Base-by-base conservation (phyloP, 1,140 invertebrate genomes). In the Sweltsa coloradensis region DNA sequence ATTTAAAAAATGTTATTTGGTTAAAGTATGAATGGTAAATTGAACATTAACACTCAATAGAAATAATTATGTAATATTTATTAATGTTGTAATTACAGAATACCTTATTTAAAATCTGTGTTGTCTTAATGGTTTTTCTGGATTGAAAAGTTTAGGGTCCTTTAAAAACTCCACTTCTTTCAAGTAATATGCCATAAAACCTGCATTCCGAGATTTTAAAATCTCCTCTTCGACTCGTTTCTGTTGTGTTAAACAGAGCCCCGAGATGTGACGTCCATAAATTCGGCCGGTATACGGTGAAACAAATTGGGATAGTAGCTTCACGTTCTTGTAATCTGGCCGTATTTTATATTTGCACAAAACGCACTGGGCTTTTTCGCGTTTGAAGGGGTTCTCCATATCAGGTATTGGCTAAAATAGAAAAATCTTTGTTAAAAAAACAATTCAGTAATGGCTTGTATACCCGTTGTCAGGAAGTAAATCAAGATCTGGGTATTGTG, bases 271-370 rank as follows among this genome's bases (percentile, higher is more conserved):
- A 52, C 81, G 73, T 0, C 86, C 86, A 66, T 97, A 97, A 46
- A 95, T 76, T 53, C 77, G 73, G 7, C 94, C 93, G 9, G 93
- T 97, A 56, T 85, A 90, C 1, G 86, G 80, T 34, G 92, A 97
- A 59, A 96, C 83, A 67, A 98, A 98, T 61, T 98, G 95, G 13
- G 90, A 94, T 2, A 98, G 62, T 5, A 98, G 63, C 45, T 84
- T 77, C 0, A 83, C 74, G 68, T 98, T 98, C 65, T 96, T 98
- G 58, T 93, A 97, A 68, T 95, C 77, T 1, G 89, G 80, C 9
- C 70, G 66, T 39, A 97, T 81, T 22, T 88, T 76, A 48, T 85
- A 67, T 66, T 83, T 78, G 65, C 94, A 97, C n/a, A 97, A 64
- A 52, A 97, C 77, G 58, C 94, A 97, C 55, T 77, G 61, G 9